Conservation (phyloP, 1,140 invertebrate genomes). For the Eriocheir sinensis region DNA sequence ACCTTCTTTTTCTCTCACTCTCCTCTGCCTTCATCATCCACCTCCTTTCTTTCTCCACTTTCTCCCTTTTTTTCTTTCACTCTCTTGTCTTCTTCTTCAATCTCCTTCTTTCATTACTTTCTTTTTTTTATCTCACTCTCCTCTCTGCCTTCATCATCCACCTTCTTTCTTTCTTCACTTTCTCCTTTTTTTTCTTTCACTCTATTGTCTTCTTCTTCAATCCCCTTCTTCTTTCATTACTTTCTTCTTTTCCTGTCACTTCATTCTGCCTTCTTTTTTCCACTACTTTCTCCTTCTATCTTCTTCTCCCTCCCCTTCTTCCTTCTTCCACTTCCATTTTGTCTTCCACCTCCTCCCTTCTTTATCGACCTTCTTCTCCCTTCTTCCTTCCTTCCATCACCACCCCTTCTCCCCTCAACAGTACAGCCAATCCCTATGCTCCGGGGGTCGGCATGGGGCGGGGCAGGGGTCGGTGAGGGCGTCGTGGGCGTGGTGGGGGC, state of each 20-base stretch:
- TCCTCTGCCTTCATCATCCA: neutral
- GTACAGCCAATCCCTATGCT: conserved; percentile 61
- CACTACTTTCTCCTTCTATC: neutral
- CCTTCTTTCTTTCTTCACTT: too few species aligned
- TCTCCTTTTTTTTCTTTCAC: too few species aligned
- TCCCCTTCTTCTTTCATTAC: neutral
- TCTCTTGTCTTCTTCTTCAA: neutral
- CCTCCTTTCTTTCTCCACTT: neutral
- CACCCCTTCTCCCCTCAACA: conserved; percentile 9
- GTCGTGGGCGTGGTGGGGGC: conserved; percentile 20
- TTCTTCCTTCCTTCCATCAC: too few species aligned
- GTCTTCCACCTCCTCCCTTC: too few species aligned
- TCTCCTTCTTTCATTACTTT: too few species aligned
- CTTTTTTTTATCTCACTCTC: neutral
- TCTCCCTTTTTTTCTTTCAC: neutral
- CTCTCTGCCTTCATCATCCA: neutral
- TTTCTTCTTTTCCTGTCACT: neutral
- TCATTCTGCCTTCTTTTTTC: neutral
- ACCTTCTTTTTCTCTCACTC: neutral
- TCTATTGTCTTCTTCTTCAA: too few species aligned
- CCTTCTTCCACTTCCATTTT: too few species aligned
- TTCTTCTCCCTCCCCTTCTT: neutral
- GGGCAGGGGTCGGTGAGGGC: conserved; percentile 48
- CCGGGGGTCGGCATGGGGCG: conserved; percentile 43
- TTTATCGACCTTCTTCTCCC: too few species aligned